Percentiles rank a stretch among this genome's conserved stretches.
Evolutionary conservation across 2,888 invertebrate species (phyloP).

Genomic region (Acanthosepion lycidas): DNA sequence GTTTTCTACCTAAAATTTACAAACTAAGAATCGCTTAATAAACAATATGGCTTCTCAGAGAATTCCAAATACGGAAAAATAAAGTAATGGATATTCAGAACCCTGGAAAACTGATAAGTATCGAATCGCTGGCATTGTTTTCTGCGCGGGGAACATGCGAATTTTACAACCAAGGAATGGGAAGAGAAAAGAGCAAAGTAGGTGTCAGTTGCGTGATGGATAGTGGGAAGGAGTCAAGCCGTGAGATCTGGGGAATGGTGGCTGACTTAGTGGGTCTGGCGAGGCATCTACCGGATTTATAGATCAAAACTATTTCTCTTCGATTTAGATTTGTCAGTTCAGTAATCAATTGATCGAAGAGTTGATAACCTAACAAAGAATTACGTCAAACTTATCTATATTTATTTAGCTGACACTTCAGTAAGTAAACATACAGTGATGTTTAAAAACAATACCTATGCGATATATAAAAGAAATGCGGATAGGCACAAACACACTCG

Average conservation of each 20-base stretch:
- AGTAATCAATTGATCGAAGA: neutral
- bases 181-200: neutral
- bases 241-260: neutral
- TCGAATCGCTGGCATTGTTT: neutral
- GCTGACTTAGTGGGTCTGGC: neutral
- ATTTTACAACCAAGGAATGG: neutral
- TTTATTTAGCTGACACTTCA: neutral
- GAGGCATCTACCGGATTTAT: neutral
- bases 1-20: neutral
- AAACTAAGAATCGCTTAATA: neutral
- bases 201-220: neutral
- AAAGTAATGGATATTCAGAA: neutral
- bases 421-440: neutral
- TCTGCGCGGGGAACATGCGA: neutral
- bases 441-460: neutral
- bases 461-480: neutral
- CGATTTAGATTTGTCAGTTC: neutral
- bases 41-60: neutral
- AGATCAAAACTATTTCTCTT: neutral
- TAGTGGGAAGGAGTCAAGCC: neutral
- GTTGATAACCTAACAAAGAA: neutral
- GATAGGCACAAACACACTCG: neutral
- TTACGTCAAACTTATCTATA: conserved; percentile 2
- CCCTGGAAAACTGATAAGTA: neutral
- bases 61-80: no score